Evolutionary conservation across 1,140 invertebrate genomes (phyloP).

Genomic region (Chymomyza costata): DNA sequence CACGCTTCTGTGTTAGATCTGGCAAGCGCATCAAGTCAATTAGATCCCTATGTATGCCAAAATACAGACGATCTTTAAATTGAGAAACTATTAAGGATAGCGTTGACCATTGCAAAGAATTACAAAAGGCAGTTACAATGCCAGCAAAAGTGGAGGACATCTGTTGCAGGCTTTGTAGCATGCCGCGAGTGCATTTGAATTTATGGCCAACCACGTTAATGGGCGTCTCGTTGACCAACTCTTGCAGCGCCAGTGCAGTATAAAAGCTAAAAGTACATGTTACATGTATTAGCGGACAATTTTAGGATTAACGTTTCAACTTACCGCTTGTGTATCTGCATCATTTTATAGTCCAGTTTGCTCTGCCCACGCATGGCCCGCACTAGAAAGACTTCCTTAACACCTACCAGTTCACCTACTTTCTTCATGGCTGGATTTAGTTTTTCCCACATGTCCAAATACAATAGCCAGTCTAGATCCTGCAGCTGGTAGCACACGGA

Average conservation of each 20-base stretch:
- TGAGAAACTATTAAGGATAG: conserved; percentile 92
- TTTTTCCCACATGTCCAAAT: conserved; percentile 89
- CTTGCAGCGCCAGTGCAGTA: conserved; percentile 92
- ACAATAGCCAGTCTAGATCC: conserved; percentile 92
- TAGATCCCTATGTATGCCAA: conserved; percentile 94
- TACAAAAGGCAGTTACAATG: conserved; percentile 92
- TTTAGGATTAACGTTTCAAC: neutral
- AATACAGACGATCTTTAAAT: conserved; percentile 95
- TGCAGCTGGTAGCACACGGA: conserved; percentile 86
- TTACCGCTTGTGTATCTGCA: conserved; percentile 79
- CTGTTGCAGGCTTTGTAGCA: conserved; percentile 94
- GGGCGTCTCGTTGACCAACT: conserved; percentile 93
- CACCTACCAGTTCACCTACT: conserved; percentile 93
- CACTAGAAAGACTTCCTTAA: conserved; percentile 92
- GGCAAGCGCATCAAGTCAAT: conserved; percentile 92
- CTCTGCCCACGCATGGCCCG: conserved; percentile 84
- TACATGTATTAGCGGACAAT: too few relatives aligned
- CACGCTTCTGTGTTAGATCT: conserved; percentile 88
- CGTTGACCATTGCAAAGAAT: conserved; percentile 93
- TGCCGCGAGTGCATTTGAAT: conserved; percentile 90
- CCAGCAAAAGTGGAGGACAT: conserved; percentile 97
- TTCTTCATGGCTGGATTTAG: conserved; percentile 86
- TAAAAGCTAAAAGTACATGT: conserved; percentile 88
- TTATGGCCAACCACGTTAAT: conserved; percentile 86
- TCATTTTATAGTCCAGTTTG: conserved; percentile 76